phyloP scores from a whole-genome alignment of 1,140 invertebrate species.

The Diuraphis noxia region DNA sequence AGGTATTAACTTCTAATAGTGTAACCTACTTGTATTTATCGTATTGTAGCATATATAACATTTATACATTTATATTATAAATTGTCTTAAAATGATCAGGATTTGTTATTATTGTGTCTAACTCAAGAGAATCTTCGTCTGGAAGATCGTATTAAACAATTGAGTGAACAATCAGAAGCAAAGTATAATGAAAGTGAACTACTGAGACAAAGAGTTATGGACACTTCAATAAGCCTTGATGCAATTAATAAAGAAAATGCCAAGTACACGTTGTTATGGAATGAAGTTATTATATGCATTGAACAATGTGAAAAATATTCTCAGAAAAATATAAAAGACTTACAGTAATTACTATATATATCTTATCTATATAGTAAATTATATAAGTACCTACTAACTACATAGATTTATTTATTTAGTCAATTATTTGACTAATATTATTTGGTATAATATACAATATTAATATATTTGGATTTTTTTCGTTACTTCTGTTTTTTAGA shows the following conservation, averaged over 20 bases:
- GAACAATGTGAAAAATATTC: conserved; percentile 38
- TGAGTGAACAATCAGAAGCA: conserved; percentile 27
- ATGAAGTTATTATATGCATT: conserved; percentile 27
- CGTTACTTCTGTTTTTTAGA: conserved; percentile 4
- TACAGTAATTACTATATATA: conserved; percentile 13
- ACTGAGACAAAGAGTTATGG: conserved; percentile 43
- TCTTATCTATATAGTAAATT: too few relatives aligned
- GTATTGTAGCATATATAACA: not conserved
- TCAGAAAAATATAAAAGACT: conserved; percentile 19
- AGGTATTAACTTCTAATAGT: too few relatives aligned
- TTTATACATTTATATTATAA: not conserved
- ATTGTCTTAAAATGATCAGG: not conserved
- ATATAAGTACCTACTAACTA: not conserved
- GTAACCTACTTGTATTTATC: not conserved
- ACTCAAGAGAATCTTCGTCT: conserved; percentile 43
- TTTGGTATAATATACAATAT: too few relatives aligned
- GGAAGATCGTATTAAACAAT: conserved; percentile 42
- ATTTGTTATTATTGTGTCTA: conserved; percentile 35
- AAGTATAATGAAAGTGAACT: conserved; percentile 40
- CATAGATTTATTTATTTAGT: too few relatives aligned
- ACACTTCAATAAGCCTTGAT: conserved; percentile 32
- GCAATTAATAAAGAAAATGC: conserved; percentile 15
- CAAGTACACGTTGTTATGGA: conserved; percentile 36
- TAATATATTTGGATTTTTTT: too few relatives aligned
- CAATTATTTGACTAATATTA: too few relatives aligned